A percentile compares a stretch with the other conserved stretches of the same genome.
Evolutionary conservation across 1,140 invertebrate species (phyloP).

Genomic region (Bombus balteatus): DNA sequence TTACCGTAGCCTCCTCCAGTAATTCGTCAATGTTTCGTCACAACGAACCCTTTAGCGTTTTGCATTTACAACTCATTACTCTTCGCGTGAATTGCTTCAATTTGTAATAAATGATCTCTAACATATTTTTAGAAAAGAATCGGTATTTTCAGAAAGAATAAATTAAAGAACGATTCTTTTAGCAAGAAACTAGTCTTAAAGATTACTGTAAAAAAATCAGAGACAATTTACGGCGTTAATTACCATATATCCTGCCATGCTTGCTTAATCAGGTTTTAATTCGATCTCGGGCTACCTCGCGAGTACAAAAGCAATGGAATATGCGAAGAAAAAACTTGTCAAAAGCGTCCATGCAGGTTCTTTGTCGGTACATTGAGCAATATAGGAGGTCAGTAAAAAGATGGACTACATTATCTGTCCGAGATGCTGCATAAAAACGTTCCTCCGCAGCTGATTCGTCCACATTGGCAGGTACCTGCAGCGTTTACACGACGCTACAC

Average conservation of each 20-base stretch:
- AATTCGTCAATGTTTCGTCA: conserved; percentile 59
- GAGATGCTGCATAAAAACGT: conserved; percentile 46
- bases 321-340: conserved; percentile 5
- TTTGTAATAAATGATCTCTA: neutral
- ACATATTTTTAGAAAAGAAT: neutral
- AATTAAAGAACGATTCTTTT: neutral
- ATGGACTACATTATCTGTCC: conserved; percentile 40
- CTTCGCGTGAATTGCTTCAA: conserved; percentile 18
- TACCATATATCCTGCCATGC: neutral
- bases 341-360: neutral
- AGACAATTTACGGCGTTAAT: neutral
- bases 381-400: conserved; percentile 22
- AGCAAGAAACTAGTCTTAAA: neutral
- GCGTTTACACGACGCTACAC: conserved; percentile 39
- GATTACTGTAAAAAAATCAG: neutral
- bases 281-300: neutral
- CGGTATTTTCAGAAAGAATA: neutral
- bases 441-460: conserved; percentile 38
- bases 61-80: neutral
- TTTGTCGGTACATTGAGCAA: conserved; percentile 22
- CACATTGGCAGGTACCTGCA: conserved; percentile 52
- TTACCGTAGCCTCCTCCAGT: conserved; percentile 30
- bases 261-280: neutral
- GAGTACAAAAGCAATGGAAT: neutral
- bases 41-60: conserved; percentile 34